Evolutionary conservation across 1,140 invertebrate species (phyloP).

Genomic region (Drosophila kepulauana): DNA sequence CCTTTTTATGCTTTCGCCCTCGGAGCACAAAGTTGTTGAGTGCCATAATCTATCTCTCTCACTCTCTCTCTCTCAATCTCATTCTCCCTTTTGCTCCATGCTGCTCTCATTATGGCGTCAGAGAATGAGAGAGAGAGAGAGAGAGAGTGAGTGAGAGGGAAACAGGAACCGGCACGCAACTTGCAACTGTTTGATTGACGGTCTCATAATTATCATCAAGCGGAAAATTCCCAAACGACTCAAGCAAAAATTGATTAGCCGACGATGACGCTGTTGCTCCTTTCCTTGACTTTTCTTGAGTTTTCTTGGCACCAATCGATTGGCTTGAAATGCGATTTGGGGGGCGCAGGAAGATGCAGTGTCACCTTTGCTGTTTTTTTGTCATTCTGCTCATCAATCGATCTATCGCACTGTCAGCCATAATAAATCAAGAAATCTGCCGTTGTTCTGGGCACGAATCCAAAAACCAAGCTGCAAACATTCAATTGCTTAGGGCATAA

Average conservation of each 20-base stretch:
- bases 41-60: constrained; percentile 49
- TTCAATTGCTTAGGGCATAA: constrained; percentile 33
- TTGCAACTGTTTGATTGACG: constrained; percentile 60
- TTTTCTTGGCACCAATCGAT: background rate
- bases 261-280: constrained; percentile 6
- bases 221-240: constrained; percentile 67
- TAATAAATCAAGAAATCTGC: background rate
- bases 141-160: background rate
- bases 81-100: background rate
- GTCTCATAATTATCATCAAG: constrained; percentile 62
- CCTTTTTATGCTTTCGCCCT: constrained; percentile 58
- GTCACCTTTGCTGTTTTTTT: background rate
- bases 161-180: constrained; percentile 43
- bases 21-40: constrained; percentile 31
- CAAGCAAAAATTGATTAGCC: constrained; percentile 54
- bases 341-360: background rate
- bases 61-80: too few species aligned
- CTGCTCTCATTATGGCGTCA: constrained; percentile 37
- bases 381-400: constrained; percentile 14
- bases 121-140: constrained; percentile 43
- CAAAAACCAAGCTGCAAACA: constrained; percentile 7
- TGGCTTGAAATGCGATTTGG: background rate
- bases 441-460: constrained; percentile 53
- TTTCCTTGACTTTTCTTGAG: background rate
- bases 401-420: constrained; percentile 12